phyloP scores from a whole-genome alignment of 2,797 vertebrate species.

The Pseudocheirus occidentalis region DNA sequence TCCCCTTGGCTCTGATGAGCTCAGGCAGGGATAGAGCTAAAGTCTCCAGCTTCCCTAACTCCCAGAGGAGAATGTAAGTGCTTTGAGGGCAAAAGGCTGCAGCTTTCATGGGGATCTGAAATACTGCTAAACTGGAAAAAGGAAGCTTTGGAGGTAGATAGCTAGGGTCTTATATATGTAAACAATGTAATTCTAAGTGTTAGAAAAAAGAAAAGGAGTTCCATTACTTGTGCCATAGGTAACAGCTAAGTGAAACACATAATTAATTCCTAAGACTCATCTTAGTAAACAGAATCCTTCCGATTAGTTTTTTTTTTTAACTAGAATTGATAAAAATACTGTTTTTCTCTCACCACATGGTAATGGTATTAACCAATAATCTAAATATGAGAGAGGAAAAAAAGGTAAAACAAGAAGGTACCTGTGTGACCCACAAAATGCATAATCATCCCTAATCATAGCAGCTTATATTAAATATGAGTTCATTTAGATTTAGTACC shows the following conservation, averaged over 20 bases:
- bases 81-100: background rate
- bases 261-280: slow-evolving; percentile 9
- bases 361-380: slow-evolving; percentile 13
- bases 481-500: background rate
- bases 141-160: background rate
- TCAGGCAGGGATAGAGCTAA: background rate
- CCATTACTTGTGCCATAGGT: background rate
- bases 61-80: background rate
- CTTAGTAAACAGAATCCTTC: slow-evolving; percentile 10
- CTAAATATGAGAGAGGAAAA: background rate
- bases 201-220: background rate
- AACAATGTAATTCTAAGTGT: background rate
- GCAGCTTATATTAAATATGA: background rate
- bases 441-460: background rate
- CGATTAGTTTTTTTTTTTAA: slow-evolving; percentile 35
- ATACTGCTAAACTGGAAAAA: background rate
- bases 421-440: background rate
- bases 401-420: background rate
- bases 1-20: background rate
- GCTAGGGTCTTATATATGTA: background rate
- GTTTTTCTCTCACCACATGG: slow-evolving; percentile 32
- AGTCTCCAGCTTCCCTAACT: background rate
- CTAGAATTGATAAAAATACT: background rate
- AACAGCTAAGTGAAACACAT: background rate
- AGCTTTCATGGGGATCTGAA: background rate